Evolutionary conservation across 1,140 invertebrate species (phyloP).

Genomic region (Druon quercuslanigerum): DNA sequence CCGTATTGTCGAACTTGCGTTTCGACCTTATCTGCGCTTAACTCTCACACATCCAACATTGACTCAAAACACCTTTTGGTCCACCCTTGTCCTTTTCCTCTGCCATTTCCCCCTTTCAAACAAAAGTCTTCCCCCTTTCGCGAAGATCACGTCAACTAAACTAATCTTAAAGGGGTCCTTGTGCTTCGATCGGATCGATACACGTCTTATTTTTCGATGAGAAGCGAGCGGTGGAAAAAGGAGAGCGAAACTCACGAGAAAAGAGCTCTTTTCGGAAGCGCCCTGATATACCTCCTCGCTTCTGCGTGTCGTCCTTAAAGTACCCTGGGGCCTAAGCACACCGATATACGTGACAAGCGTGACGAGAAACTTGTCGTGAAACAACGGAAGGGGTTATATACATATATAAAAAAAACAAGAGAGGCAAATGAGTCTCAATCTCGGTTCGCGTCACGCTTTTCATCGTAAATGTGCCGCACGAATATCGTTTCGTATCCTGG

Average conservation of each 20-base stretch:
- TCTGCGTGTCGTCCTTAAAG: conserved; percentile 21
- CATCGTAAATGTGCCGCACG: background rate
- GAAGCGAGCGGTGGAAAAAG: background rate
- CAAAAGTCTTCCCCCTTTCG: background rate
- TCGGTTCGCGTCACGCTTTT: conserved; percentile 14
- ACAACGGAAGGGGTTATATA: conserved; percentile 10
- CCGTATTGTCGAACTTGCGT: background rate
- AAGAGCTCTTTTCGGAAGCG: background rate
- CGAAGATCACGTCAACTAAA: too few species aligned
- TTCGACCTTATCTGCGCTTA: background rate
- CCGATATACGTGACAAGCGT: background rate
- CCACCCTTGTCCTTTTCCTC: background rate
- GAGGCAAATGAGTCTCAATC: conserved; percentile 10
- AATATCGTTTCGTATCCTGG: too few species aligned
- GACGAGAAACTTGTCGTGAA: background rate
- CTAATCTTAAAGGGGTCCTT: too few species aligned
- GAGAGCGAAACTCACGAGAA: background rate
- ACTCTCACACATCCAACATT: background rate
- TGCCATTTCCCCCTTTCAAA: background rate
- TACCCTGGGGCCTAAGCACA: conserved; percentile 24
- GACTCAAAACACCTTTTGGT: background rate
- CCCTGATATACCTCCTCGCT: conserved; percentile 27
- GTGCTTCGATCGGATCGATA: too few species aligned
- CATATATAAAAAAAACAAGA: conserved; percentile 13
- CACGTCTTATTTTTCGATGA: background rate